A percentile compares a stretch with the other conserved stretches of the same genome.
Conservation (phyloP, 1,140 invertebrate genomes). For the Aphis gossypii region DNA sequence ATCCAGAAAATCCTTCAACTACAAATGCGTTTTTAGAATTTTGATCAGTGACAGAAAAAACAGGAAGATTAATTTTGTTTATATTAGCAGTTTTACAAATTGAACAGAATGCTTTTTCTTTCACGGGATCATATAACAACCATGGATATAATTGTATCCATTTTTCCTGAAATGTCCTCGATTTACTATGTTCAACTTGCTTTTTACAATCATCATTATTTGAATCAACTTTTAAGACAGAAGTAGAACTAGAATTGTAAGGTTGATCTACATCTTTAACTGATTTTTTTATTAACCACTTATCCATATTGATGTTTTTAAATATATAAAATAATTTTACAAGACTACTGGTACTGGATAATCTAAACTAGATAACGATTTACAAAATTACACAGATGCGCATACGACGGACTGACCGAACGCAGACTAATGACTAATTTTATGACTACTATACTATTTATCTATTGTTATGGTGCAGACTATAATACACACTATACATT, state of each 20-base stretch:
- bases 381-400: no score
- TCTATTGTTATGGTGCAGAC: no score
- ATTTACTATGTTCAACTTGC: not conserved
- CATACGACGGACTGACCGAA: no score
- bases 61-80: not conserved
- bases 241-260: not conserved
- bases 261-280: not conserved
- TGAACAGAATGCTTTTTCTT: not conserved
- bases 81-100: not conserved
- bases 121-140: constrained; percentile 1
- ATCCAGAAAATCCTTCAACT: not conserved
- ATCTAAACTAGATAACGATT: no score
- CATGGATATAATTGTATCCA: not conserved
- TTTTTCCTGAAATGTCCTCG: not conserved
- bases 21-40: not conserved
- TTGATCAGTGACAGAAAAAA: not conserved
- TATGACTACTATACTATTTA: no score
- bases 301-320: not conserved
- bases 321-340: not conserved
- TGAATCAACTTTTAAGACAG: not conserved
- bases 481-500: no score
- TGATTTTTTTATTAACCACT: constrained; percentile 3
- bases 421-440: no score
- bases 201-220: not conserved
- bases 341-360: no score